Evolutionary conservation across 2,797 vertebrate genomes (phyloP), one percentile per base, ranked within the genome.

Genomic region (Eupleurogrammus muticus): DNA sequence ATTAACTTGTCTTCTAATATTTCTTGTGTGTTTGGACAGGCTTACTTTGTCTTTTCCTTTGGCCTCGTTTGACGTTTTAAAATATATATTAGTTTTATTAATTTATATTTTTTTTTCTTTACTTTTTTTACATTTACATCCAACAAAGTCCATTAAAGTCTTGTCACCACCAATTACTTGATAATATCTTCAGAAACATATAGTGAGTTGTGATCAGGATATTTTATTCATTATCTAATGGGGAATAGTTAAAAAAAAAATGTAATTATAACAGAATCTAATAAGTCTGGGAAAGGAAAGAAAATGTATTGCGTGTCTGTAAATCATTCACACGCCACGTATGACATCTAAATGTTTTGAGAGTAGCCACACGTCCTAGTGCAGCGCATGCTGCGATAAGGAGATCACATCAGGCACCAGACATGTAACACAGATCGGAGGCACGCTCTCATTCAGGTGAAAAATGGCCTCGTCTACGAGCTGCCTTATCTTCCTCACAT

Each of bases 381-480:
- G 19, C 4, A 8, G 8, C 24, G 38, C 54, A 16, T n/a, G 52
- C 6, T n/a, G 55, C 6, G 73, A 79, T 66, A 73, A 68, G 2
- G 19, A 71, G 38, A 19, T 46, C 34, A 38, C 75, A 60, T 75
- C 62, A 70, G 55, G 32, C 24, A 21, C 48, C 69, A 11, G 35
- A 77, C 62, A 21, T 47, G 75, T 9, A 2, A 34, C 55, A 2
- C 56, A 28, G 59, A 24, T 60, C 68, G 14, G 57, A 71, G 60
- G 51, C 67, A 76, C 38, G 11, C 55, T 51, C 65, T 75, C 70
- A 77, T 73, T 80, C 65, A 23, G 55, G 47, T 82, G 80, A 88
- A 82, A 83, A 89, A 89, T 85, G 60, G 74, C 56, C 68, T 89
- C 86, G 79, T 90, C 77, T 75, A 60, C 7, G 35, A 66, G 16